These are phyloP conservation scores for Euthynnus affinis DNA, from an alignment of 2,797 vertebrate species.

Conservation along the genomic window DNA sequence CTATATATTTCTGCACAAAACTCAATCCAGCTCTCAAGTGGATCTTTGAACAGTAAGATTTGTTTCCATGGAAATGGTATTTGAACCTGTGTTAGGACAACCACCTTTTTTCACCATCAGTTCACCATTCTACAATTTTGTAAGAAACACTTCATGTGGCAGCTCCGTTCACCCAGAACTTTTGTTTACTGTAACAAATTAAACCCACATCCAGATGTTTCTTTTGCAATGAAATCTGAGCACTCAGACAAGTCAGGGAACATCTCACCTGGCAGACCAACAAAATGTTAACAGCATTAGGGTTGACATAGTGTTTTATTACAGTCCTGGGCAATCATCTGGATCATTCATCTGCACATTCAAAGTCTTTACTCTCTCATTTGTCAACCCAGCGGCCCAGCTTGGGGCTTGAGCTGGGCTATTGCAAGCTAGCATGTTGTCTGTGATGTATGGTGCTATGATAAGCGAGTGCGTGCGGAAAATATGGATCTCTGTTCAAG, in stretches of 20 bases:
- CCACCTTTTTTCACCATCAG: background rate
- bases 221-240: slow-evolving; percentile 56
- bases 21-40: background rate
- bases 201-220: slow-evolving; percentile 58
- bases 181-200: slow-evolving; percentile 44
- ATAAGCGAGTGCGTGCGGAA: slow-evolving; percentile 36
- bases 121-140: background rate
- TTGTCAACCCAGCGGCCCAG: slow-evolving; percentile 66
- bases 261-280: slow-evolving; percentile 51
- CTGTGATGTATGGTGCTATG: slow-evolving; percentile 61
- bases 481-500: slow-evolving; percentile 55
- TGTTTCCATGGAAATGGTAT: slow-evolving; percentile 46
- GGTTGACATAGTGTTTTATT: slow-evolving; percentile 81
- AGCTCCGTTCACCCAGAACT: slow-evolving; percentile 19
- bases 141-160: background rate
- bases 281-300: slow-evolving; percentile 63
- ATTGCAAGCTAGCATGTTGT: slow-evolving; percentile 44
- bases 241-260: slow-evolving; percentile 50
- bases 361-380: slow-evolving; percentile 77
- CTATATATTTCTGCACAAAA: slow-evolving; percentile 3
- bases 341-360: slow-evolving; percentile 81
- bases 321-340: slow-evolving; percentile 72
- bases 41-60: background rate
- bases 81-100: slow-evolving; percentile 38
- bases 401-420: slow-evolving; percentile 14